Base-by-base conservation (phyloP, 2,888 invertebrate species). In the Diabrotica balteata region DNA sequence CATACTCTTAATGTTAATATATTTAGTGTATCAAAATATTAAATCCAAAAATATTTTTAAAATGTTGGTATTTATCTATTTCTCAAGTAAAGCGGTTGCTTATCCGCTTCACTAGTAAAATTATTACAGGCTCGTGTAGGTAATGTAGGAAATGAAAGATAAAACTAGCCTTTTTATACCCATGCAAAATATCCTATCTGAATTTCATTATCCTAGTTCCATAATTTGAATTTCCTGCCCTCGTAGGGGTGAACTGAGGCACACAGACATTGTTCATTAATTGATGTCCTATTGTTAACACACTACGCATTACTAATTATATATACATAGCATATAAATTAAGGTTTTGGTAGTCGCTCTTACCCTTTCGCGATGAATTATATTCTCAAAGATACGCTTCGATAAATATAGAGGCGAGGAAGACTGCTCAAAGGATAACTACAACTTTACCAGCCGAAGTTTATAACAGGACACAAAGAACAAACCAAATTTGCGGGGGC, bases 241-340 rank as follows among this genome's bases (percentile, higher is more conserved):
- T 44, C 52, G 42, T 53, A 45, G 46, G 51, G 52, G 32, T 50
- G 45, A 61, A 61, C 52, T 61, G 52, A 52, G n/a, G 17, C 61
- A 45, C 32, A 8, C 42, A 62, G 45, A n/a, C 53, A 62, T 62
- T 62, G 46, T 62, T 62, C 54, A 62, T 62, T 62, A 62, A 62
- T 62, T 62, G 62, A 62, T 54, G 47, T 47, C 54, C 62, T 47
- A 62, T 62, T 62, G 62, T 54, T 54, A 62, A 53, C 61, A 62
- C 54, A 62, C 53, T 46, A 53, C 32, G 46, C 46, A 62, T 62
- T 54, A 62, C 61, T 54, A 62, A 54, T 54, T 62, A 62, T 62
- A 54, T 62, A 62, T 62, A 62, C 54, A 62, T 62, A 42, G 54
- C 54, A 62, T 62, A 62, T 62, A 62, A 62, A 62, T 62, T 62